Evolutionary conservation across 2,113 vertebrate species (phyloP).

Genomic region (Dasyornis broadbenti): DNA sequence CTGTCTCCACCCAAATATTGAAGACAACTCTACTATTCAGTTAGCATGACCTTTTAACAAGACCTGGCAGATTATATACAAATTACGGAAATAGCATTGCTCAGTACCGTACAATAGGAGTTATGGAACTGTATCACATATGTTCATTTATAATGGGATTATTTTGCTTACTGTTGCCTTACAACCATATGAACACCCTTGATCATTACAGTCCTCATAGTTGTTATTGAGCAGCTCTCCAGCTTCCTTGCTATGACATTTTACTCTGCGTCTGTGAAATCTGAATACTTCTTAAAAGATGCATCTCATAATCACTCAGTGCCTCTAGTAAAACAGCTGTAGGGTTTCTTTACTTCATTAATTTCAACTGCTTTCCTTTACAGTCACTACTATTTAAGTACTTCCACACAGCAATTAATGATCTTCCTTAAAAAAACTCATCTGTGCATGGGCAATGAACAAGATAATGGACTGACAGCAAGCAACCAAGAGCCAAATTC

Average conservation of each 20-base stretch:
- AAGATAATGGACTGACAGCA: neutral
- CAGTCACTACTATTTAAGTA: neutral
- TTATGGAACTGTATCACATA: neutral
- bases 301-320: neutral
- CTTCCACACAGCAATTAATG: neutral
- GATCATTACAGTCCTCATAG: neutral
- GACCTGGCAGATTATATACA: neutral
- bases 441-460: rapidly evolving
- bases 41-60: neutral
- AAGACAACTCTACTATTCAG: neutral
- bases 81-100: neutral
- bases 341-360: neutral
- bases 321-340: neutral
- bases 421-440: neutral
- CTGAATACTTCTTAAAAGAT: neutral
- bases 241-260: neutral
- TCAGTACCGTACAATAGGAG: neutral
- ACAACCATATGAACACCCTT: neutral
- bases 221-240: neutral
- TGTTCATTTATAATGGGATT: neutral
- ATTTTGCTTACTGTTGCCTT: neutral
- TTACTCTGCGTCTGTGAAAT: neutral
- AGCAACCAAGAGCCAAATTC: neutral
- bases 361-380: neutral
- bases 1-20: neutral